phyloP scores from a whole-genome alignment of 2,797 vertebrate species.

The Rhincodon typus region DNA sequence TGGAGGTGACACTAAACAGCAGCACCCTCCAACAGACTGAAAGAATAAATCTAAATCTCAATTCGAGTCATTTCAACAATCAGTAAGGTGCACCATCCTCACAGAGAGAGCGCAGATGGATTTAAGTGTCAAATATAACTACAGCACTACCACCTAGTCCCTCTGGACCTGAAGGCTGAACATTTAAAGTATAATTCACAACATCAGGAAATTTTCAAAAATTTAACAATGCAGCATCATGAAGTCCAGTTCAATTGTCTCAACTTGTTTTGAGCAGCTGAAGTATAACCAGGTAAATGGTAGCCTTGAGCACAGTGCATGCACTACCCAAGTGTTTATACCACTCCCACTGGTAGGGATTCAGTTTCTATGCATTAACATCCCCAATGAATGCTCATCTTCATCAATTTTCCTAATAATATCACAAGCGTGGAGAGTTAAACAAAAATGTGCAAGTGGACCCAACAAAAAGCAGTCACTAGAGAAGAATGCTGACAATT shows the following conservation, averaged over 20 bases:
- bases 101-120: neutral
- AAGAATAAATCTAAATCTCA: neutral
- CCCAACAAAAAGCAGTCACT: neutral
- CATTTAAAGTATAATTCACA: neutral
- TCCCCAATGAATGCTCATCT: neutral
- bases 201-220: neutral
- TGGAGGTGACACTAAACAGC: neutral
- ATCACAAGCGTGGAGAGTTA: neutral
- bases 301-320: neutral
- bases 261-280: neutral
- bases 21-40: neutral
- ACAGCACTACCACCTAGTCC: neutral
- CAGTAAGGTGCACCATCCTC: neutral
- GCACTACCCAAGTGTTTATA: neutral
- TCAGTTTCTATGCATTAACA: neutral
- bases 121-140: neutral
- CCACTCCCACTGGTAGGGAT: neutral
- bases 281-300: neutral
- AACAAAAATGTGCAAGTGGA: neutral
- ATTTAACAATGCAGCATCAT: too few species aligned
- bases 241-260: neutral
- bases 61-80: neutral
- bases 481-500: neutral
- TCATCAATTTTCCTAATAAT: neutral
- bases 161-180: neutral